Evolutionary conservation across 2,888 invertebrate genomes (phyloP).

Genomic region (Caenorhabditis macrosperma): DNA sequence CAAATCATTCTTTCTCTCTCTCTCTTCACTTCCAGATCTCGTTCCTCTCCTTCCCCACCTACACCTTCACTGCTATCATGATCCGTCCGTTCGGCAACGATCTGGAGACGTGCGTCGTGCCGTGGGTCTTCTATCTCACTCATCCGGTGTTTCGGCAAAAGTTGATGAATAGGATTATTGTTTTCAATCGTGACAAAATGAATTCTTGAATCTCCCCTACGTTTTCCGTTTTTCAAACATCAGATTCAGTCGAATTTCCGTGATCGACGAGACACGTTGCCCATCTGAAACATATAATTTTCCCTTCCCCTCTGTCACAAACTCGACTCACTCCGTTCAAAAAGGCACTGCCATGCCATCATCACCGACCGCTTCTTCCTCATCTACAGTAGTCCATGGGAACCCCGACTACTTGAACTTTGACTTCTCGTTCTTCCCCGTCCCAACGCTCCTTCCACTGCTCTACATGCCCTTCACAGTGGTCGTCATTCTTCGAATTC

Average conservation of each 20-base stretch:
- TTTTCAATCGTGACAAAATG: not conserved
- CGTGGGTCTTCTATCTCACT: constrained; percentile 50
- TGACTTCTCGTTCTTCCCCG: constrained; percentile 6
- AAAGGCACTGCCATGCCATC: too few relatives aligned
- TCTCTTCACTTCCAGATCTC: constrained; percentile 41
- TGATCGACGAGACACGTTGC: too few relatives aligned
- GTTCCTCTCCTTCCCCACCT: not conserved
- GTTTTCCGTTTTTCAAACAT: too few relatives aligned
- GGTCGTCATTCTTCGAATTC: constrained; percentile 18
- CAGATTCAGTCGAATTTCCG: too few relatives aligned
- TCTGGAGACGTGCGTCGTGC: constrained; percentile 31
- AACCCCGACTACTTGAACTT: constrained; percentile 15
- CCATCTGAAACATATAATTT: too few relatives aligned
- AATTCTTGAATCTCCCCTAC: constrained; percentile 14
- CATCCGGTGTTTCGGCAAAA: constrained; percentile 9
- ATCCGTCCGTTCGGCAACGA: constrained; percentile 54
- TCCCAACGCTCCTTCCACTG: constrained; percentile 30
- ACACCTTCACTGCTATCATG: constrained; percentile 40
- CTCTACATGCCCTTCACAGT: constrained; percentile 29
- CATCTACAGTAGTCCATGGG: constrained; percentile 18
- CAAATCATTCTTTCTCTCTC: too few relatives aligned
- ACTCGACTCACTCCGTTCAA: too few relatives aligned
- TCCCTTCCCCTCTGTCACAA: too few relatives aligned
- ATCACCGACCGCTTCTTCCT: too few relatives aligned
- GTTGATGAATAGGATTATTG: not conserved